Base-by-base conservation (phyloP, 2,113 vertebrate species). In the Saccopteryx leptura region DNA sequence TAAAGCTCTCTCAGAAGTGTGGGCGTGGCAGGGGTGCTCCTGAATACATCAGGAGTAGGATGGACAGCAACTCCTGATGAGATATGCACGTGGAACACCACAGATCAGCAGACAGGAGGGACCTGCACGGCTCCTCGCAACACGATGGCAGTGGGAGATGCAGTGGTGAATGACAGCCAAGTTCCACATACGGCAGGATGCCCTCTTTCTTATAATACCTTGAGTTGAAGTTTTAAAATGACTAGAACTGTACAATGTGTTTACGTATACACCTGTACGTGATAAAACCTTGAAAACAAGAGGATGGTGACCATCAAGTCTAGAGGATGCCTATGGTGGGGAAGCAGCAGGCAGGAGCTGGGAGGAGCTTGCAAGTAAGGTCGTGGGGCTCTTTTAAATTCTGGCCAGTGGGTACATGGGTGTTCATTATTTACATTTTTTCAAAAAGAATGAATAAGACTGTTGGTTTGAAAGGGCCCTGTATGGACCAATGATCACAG, bases 61-160 rank as follows among this genome's bases (percentile, higher is more conserved):
- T 18, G 18, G 26, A 72, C 60, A 60, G 54, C 9, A 18, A 7
- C 48, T 48, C 56, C 5, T 0, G 11, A 31, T 4, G 23, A 66
- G 58, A 15, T 7, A 26, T 28, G 66, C 71, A 46, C n/a, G 11
- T 5, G 31, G 50, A 39, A 2, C 12, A 54, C 9, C 9, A n/a
- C 61, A n/a, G 13, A 21, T 39, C 31, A 63, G n/a, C 18, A n/a
- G 74, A 83, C 13, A 68, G 68, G 58, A 18, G 56, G 4, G 48
- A 21, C 24, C 28, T 28, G 39, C 46, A 84, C 63, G 0, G 1
- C 5, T 8, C 10, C 17, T 8, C 15, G 33, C 19, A 52, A 4
- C 6, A 0, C 0, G 4, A 6, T 0, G 18, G 65, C 4, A 12
- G 24, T 50, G 23, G 50, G 12, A 19, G 18, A 60, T 0, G 46